Evolutionary conservation across 2,797 vertebrate genomes (phyloP), one percentile per base, ranked within the genome.

Genomic region (Melanotaenia boesemani): DNA sequence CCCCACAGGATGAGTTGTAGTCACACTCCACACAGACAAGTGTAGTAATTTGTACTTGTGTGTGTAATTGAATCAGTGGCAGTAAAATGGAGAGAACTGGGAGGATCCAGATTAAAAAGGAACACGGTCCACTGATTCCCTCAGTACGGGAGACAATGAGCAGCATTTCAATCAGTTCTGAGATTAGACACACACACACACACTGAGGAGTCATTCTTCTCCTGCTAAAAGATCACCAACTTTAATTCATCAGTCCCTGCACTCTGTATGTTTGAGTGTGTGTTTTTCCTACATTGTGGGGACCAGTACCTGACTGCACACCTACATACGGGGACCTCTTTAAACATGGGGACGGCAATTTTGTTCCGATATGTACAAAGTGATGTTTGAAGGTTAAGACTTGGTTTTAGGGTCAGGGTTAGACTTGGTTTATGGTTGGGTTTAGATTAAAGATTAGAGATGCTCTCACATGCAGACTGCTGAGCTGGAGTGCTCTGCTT

Each of bases 131-230:
- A 85, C 1, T 70, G 58, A 72, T 46, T 84, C 0, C 26, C 28
- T 20, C 20, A 44, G 30, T 46, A 30, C 55, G 52, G 18, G 55
- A 77, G 48, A 28, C 32, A 68, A 60, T 20, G n/a, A 46, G 59
- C 32, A 48, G 75, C 70, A 72, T 81, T 71, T 71, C 50, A 87
- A 69, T 81, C 52, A 74, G 68, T 39, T 71, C 6, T 34, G 61
- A 61, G 57, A 65, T 63, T 11, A 26, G 2, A 41, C 16, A 34
- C 57, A 70, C 18, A 34, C 57, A 70, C 18, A n/a, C 13, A 32
- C 18, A 18, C 39, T 11, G 22, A 22, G 26, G 9, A 63, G 37
- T 34, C 6, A 24, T 71, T 69, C 56, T 57, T 1, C 56, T 46
- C 59, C 63, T 18, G 2, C 48, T 57, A 32, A n/a, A 52, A 7